Evolutionary conservation across 92 coral and sea anemone genomes (phyloP).

Genomic region (Porites divaricata): DNA sequence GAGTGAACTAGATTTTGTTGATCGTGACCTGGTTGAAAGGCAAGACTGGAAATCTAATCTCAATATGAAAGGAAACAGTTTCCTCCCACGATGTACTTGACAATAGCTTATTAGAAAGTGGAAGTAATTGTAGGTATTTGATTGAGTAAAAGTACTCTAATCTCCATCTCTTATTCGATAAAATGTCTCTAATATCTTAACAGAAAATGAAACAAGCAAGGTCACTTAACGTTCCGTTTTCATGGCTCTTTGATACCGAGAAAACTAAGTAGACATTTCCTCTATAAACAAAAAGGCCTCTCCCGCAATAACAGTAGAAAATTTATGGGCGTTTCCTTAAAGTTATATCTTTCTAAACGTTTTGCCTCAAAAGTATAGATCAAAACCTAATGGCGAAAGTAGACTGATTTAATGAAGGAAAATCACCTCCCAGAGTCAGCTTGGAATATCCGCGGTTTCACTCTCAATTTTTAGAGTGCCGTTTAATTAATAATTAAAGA

Average conservation of each 20-base stretch:
- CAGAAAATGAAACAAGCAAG: background rate
- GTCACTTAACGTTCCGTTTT: background rate
- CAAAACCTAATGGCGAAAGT: constrained; percentile 1
- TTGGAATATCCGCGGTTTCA: constrained; percentile 28
- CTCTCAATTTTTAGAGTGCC: constrained; percentile 31
- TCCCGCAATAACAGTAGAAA: too few species aligned
- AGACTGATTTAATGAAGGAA: background rate
- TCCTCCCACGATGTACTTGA: constrained; percentile 5
- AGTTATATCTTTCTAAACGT: background rate
- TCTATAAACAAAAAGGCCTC: background rate
- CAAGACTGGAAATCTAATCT: background rate
- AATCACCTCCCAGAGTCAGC: background rate
- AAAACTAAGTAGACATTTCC: background rate
- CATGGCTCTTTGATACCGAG: background rate
- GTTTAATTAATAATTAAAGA: constrained; percentile 54
- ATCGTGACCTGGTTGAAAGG: background rate
- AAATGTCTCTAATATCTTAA: background rate
- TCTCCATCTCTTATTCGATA: background rate
- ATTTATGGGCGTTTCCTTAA: background rate
- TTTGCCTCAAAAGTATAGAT: background rate
- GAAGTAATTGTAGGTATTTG: background rate
- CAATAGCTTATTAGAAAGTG: background rate
- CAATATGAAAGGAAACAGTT: background rate
- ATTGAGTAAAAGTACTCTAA: background rate
- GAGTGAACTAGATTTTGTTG: background rate